Base-by-base conservation (phyloP, 2,888 invertebrate genomes). In the Melanargia galathea region DNA sequence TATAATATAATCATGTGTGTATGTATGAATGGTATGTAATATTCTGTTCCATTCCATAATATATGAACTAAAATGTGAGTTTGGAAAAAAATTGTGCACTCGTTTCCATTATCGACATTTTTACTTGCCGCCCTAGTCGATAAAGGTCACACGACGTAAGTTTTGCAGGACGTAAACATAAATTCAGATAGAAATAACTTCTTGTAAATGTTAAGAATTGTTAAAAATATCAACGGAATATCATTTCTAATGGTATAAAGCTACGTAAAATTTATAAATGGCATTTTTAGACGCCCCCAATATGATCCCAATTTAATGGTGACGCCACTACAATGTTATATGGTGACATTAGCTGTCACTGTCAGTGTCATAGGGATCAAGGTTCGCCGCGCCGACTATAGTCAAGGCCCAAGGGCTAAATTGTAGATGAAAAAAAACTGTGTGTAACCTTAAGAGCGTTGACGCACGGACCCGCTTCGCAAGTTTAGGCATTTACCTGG, bases 1-100 rank as follows among this genome's bases (percentile, higher is more conserved):
- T 35, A 35, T 35, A 35, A 35, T n/a, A n/a, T n/a, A n/a, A n/a
- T n/a, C n/a, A n/a, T n/a, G 35, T 35, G 35, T 35, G 35, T 35
- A 35, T 35, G 35, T 35, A 35, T 35, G 35, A 35, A 35, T 35
- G 35, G 35, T 35, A 35, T 35, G 35, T 35, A 35, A 35, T 35
- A 35, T 35, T 35, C 35, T 35, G 35, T 35, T 35, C 35, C 35
- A 35, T 35, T 35, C 35, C 35, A 35, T 35, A 35, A 35, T 35
- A 35, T 35, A 35, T 13, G 35, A 35, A 35, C 35, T 35, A 35
- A 35, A 35, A 35, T 35, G 35, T 35, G 35, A 35, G 35, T 35
- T 11, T 35, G 35, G 11, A 35, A 35, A 35, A 35, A 13, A 35
- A 35, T 35, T 35, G 35, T 35, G 35, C 35, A 35, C 35, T 35